Conservation (phyloP, 2,888 invertebrate species). For the Linnaemya vulpina region DNA sequence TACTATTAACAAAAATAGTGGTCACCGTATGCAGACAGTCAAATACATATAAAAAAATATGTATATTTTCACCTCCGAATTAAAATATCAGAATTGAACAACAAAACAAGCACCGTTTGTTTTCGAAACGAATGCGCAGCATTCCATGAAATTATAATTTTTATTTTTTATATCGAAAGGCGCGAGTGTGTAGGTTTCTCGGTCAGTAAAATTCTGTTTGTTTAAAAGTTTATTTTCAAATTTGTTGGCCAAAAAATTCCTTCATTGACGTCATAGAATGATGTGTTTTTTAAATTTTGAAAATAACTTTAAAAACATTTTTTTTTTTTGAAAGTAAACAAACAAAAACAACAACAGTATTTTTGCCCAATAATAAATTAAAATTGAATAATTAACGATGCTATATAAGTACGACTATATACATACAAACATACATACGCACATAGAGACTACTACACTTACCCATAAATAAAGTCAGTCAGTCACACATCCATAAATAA, state of each 20-base stretch:
- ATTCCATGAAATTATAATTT: conserved; percentile 12
- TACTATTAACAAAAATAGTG: too few species aligned
- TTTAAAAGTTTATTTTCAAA: conserved; percentile 40
- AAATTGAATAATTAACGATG: conserved; percentile 1
- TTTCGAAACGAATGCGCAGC: background rate
- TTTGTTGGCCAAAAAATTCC: conserved; percentile 50
- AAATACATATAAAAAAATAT: background rate
- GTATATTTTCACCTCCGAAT: conserved; percentile 45
- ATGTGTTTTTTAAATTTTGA: conserved; percentile 33
- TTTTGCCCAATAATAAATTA: conserved; percentile 36
- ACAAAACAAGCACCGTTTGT: conserved; percentile 14
- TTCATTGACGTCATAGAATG: conserved; percentile 67
- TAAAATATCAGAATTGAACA: conserved; percentile 14
- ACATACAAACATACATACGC: background rate
- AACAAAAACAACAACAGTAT: background rate
- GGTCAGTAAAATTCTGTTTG: conserved; percentile 56
- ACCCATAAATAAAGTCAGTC: background rate
- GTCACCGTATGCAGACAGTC: background rate
- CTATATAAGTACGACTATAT: background rate
- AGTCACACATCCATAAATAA: conserved; percentile 6
- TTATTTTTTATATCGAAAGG: conserved; percentile 6
- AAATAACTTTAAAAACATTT: conserved; percentile 14
- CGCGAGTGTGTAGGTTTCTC: conserved; percentile 47
- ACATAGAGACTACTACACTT: background rate
- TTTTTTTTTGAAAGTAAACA: conserved; percentile 2